Base-by-base conservation (phyloP, 2,113 vertebrate genomes). In the Nestor notabilis region DNA sequence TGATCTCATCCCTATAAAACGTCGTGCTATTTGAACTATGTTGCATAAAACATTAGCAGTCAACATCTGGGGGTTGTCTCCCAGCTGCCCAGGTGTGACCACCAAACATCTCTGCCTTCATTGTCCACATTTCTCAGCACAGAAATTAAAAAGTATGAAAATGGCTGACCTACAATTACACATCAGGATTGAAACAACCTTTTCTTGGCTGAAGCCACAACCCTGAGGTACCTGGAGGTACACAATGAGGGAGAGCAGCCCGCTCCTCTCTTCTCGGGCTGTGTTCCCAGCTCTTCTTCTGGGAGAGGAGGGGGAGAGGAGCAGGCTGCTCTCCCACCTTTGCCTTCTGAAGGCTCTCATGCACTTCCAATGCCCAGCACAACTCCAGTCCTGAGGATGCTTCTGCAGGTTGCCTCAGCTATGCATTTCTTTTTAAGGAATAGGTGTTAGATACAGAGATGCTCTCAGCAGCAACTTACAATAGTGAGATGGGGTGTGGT, bases 291-390 rank as follows among this genome's bases (percentile, higher is more conserved):
- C 12, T 46, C 3, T 69, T 64, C 44, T 37, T 55, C 64, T 58
- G 39, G n/a, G 37, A 64, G 47, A 43, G 10, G 7, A 47, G 13
- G 8, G 31, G 10, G 7, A 47, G 13, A 7, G 31, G 7, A 83
- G 15, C 0, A 0, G 16, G 21, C 10, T 50, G 19, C 13, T 71
- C 7, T 77, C 43, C 12, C 29, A 64, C 18, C 8, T 55, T 47
- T 0, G 0, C 10, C 24, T 84, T 50, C 66, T 52, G 14, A 18
- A 61, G 27, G 7, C 0, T 70, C 0, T 66, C 28, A 35, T 10
- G 28, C 5, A 25, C 15, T 29, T 33, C 6, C 46, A 47, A 19
- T 6, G 20, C 9, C 3, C 23, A 75, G 20, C 1, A 1, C 13
- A 72, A 14, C 16, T 69, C 35, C 35, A 25, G 33, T 35, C n/a